Base-by-base conservation (phyloP, 2,888 invertebrate species). In the Watsonalla binaria region DNA sequence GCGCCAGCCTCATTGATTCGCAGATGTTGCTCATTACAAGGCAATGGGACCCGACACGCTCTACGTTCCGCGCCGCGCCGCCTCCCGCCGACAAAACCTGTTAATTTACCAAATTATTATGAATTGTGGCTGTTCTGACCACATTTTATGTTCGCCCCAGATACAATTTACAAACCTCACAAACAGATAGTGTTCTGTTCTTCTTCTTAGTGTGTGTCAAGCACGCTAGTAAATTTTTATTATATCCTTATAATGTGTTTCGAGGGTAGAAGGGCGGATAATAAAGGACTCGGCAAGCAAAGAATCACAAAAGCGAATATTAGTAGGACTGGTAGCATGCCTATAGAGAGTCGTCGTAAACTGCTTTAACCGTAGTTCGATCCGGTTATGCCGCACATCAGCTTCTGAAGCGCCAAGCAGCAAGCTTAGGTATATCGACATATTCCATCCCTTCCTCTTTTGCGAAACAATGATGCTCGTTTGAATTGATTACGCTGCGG, bases 1-100 rank as follows among this genome's bases (percentile, higher is more conserved):
- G 74, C 75, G 74, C 76, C 80, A 68, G 78, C 76, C 78, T 78
- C 81, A 85, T 85, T 84, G 85, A 86, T 88, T 83, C 79, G 71
- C 81, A 82, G 82, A 85, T 82, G 80, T 77, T 78, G 74, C 81
- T 86, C 82, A 85, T 85, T 85, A 84, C 70, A 66, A 78, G 70
- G 74, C 73, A 68, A 74, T 71, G 66, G 62, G 62, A 62, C 63
- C 56, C 60, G 61, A 58, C 37, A 7, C 7, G 11, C 11, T 11
- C 42, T 63, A 63, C 62, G 65, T 63, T 68, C 56, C 60, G 53
- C 60, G 61, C 63, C 62, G 63, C 61, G 56, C 62, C 61, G 66
- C 61, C 65, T 61, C 60, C 60, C 65, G 68, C 70, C 70, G 72
- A 72, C 65, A 72, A 65, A 74, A 76, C 76, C 74, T 74, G 74